Evolutionary conservation across 2,797 vertebrate species (phyloP).

Genomic region (Vespertilio murinus): DNA sequence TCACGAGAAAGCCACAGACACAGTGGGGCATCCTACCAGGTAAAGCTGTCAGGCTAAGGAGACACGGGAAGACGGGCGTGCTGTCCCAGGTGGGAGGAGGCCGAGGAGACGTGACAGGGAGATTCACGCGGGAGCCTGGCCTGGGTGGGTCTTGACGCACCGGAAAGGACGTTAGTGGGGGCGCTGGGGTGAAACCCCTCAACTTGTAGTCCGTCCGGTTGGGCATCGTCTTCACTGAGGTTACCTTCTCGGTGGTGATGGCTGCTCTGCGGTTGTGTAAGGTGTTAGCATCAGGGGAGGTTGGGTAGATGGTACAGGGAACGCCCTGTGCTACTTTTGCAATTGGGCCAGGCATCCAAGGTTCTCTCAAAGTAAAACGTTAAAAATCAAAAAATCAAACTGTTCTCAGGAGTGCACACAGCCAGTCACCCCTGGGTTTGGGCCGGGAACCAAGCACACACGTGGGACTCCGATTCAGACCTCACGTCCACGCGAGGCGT

Average conservation of each 20-base stretch:
- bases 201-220: not conserved
- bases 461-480: not conserved
- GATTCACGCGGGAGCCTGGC: not conserved
- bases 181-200: not conserved
- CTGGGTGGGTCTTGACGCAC: not conserved
- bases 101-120: not conserved
- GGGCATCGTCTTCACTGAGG: no score
- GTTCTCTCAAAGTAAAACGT: not conserved
- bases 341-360: not conserved
- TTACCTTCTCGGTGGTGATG: not conserved
- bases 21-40: not conserved
- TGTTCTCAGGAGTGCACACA: not conserved
- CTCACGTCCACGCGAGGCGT: not conserved
- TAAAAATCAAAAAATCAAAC: not conserved
- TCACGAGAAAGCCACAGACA: not conserved
- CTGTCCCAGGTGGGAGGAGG: not conserved
- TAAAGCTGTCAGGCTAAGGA: not conserved
- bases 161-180: not conserved
- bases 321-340: slow-evolving; percentile 41
- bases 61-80: not conserved
- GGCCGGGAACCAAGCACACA: not conserved
- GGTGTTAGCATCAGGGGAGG: not conserved
- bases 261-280: not conserved
- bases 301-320: not conserved
- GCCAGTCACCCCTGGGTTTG: not conserved